These are phyloP conservation scores for Coelopa frigida DNA, from an alignment of 1,140 invertebrate species.

Conservation along the genomic window DNA sequence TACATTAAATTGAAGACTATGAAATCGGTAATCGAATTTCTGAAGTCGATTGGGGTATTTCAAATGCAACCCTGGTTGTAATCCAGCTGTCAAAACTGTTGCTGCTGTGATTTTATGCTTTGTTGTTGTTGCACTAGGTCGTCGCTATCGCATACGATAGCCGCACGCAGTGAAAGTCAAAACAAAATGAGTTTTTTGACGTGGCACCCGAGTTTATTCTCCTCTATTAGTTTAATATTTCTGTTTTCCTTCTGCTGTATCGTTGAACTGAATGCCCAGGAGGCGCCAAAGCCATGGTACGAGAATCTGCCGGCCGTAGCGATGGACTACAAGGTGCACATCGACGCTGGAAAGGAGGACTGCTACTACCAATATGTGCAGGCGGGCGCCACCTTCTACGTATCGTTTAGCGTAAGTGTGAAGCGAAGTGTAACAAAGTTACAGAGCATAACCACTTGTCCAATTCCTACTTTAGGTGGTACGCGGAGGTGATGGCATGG, in stretches of 20 bases:
- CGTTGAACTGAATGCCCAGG: constrained; percentile 20
- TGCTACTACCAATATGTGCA: constrained; percentile 92
- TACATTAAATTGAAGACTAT: too few relatives aligned
- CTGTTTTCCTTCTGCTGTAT: constrained; percentile 4
- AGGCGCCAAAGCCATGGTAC: constrained; percentile 54
- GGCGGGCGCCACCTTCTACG: constrained; percentile 85
- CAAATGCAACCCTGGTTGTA: not conserved
- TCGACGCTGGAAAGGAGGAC: constrained; percentile 89
- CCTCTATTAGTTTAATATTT: constrained; percentile 2
- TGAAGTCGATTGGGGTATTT: too few relatives aligned
- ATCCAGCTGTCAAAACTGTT: constrained; percentile 8
- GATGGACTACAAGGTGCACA: constrained; percentile 91
- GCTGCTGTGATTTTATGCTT: constrained; percentile 4
- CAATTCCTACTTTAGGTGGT: constrained; percentile 55
- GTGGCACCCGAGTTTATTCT: constrained; percentile 29
- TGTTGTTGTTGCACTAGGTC: not conserved
- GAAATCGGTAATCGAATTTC: too few relatives aligned
- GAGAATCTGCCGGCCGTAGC: constrained; percentile 79
- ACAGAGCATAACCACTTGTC: too few relatives aligned
- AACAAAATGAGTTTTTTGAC: constrained; percentile 35
- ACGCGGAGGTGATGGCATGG: constrained; percentile 85
- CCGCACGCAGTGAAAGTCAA: constrained; percentile 18
- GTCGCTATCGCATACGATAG: too few relatives aligned
- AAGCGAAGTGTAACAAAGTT: not conserved
- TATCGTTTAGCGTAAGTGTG: constrained; percentile 75